Conservation (phyloP, 1,140 invertebrate genomes). For the Drosophila fuyamai region DNA sequence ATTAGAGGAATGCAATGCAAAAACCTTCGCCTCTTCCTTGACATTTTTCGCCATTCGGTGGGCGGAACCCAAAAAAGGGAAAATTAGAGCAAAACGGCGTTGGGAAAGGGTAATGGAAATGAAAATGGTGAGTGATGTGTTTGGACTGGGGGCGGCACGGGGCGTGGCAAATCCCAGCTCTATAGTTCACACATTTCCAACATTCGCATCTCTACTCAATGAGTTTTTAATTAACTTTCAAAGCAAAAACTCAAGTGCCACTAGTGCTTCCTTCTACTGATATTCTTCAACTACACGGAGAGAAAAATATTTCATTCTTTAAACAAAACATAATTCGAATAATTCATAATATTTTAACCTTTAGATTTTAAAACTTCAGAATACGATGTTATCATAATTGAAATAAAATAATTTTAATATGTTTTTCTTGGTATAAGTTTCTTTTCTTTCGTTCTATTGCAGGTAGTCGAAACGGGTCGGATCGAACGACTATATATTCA, state of each 20-base stretch:
- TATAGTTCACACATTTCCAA: constrained; percentile 26
- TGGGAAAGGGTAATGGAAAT: constrained; percentile 4
- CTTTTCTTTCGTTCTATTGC: too few species aligned
- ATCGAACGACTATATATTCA: too few species aligned
- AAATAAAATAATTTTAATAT: too few species aligned
- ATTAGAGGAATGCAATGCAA: constrained; percentile 33
- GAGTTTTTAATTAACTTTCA: constrained; percentile 61
- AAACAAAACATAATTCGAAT: too few species aligned
- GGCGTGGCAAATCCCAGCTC: constrained; percentile 36
- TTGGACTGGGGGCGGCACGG: constrained; percentile 15
- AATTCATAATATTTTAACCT: too few species aligned
- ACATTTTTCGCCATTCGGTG: not conserved
- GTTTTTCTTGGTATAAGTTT: too few species aligned
- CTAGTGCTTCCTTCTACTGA: not conserved
- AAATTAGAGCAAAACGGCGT: constrained; percentile 18
- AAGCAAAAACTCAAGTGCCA: constrained; percentile 38
- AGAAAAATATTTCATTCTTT: not conserved
- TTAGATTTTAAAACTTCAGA: too few species aligned
- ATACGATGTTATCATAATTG: too few species aligned
- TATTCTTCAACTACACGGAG: constrained; percentile 5
- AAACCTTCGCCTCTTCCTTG: constrained; percentile 13
- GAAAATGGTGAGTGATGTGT: constrained; percentile 26
- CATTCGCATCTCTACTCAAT: constrained; percentile 27
- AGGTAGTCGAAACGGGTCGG: too few species aligned
- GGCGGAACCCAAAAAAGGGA: not conserved